A percentile compares a stretch with the other conserved stretches of the same genome.
These are phyloP conservation scores for Parnassius apollo DNA, from an alignment of 2,888 invertebrate species.

Conservation along the genomic window DNA sequence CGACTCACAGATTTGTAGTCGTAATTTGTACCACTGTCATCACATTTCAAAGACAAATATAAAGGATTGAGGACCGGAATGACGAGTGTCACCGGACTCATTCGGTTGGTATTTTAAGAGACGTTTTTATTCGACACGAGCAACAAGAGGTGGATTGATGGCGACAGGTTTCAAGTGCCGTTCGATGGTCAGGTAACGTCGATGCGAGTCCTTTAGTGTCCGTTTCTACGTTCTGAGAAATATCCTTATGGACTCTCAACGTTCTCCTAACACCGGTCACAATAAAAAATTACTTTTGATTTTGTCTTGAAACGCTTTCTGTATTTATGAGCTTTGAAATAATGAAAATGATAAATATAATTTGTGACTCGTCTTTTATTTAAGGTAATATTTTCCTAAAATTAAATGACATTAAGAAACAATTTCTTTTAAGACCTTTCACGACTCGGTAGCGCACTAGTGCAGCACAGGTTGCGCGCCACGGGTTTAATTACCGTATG, in stretches of 20 bases:
- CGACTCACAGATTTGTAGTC: conserved; percentile 78
- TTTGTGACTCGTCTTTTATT: conserved; percentile 33
- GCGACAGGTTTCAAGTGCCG: conserved; percentile 80
- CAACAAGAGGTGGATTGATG: conserved; percentile 80
- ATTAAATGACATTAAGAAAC: too few relatives aligned
- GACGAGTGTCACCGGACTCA: conserved; percentile 77
- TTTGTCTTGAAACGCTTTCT: conserved; percentile 21
- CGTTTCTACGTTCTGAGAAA: conserved; percentile 71
- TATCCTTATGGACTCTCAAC: conserved; percentile 68
- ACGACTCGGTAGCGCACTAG: too few relatives aligned
- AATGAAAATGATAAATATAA: background rate
- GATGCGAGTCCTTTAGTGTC: conserved; percentile 62
- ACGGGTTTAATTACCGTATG: too few relatives aligned
- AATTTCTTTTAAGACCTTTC: too few relatives aligned
- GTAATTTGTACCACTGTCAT: conserved; percentile 82
- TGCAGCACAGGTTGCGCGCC: too few relatives aligned
- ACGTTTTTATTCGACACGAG: conserved; percentile 76
- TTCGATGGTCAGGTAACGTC: conserved; percentile 67
- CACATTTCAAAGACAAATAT: conserved; percentile 82
- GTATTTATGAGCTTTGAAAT: background rate
- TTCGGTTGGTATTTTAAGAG: conserved; percentile 77
- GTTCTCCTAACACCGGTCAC: conserved; percentile 44
- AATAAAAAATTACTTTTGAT: conserved; percentile 38
- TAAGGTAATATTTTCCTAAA: too few relatives aligned
- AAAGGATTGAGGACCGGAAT: conserved; percentile 78